A percentile compares a stretch with the other conserved stretches of the same genome.
Conservation (phyloP, 1,140 invertebrate genomes). For the Hylyphantes graminicola region DNA sequence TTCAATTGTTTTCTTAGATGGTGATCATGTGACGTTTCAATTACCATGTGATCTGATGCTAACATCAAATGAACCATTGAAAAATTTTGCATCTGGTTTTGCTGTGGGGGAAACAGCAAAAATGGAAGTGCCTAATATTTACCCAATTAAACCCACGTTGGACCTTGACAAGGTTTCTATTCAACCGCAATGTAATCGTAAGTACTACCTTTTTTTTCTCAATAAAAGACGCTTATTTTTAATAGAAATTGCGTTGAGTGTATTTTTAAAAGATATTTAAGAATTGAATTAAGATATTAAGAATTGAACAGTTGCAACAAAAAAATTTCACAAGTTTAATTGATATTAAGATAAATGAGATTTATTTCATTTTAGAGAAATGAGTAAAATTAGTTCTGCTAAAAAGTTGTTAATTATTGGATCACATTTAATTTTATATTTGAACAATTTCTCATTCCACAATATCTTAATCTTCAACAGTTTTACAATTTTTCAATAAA, state of each 20-base stretch:
- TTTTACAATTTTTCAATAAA: too few species aligned
- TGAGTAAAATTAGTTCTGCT: too few species aligned
- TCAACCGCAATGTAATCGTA: neutral
- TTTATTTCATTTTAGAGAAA: too few species aligned
- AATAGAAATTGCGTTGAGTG: neutral
- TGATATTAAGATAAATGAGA: too few species aligned
- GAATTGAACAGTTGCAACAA: too few species aligned
- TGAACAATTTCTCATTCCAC: too few species aligned
- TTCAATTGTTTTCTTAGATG: constrained; percentile 11
- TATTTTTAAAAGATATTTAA: neutral
- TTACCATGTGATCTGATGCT: constrained; percentile 29
- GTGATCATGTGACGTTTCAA: constrained; percentile 14
- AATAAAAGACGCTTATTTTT: neutral
- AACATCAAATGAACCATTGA: constrained; percentile 12
- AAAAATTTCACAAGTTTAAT: too few species aligned
- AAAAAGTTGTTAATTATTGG: too few species aligned
- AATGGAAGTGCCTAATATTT: constrained; percentile 26
- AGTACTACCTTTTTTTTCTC: neutral
- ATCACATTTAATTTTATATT: too few species aligned
- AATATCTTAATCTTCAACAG: too few species aligned
- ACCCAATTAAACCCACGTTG: constrained; percentile 42
- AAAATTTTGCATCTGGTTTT: constrained; percentile 15
- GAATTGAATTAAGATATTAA: too few species aligned
- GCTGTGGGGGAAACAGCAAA: constrained; percentile 28
- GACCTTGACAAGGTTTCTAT: constrained; percentile 32